Conservation (phyloP, 2,113 vertebrate genomes). For the Xiphias gladius region DNA sequence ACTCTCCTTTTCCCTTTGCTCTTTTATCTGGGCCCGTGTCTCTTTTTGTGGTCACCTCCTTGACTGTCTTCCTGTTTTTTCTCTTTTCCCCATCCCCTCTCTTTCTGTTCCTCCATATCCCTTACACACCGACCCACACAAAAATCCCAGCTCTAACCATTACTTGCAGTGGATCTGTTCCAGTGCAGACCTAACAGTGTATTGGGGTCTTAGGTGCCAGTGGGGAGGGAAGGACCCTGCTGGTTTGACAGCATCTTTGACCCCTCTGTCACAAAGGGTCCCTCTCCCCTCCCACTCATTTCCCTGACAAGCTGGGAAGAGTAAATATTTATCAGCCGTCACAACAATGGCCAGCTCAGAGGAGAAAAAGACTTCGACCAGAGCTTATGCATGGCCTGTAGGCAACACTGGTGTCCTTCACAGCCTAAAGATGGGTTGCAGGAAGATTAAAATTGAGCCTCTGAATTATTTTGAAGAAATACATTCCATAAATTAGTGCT, state of each 20-base stretch:
- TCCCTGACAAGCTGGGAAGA: slow-evolving; percentile 91
- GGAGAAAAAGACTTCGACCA: slow-evolving; percentile 83
- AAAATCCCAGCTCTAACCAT: slow-evolving; percentile 3
- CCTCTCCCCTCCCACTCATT: slow-evolving; percentile 81
- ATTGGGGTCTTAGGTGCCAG: slow-evolving; percentile 68
- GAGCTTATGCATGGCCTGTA: slow-evolving; percentile 66
- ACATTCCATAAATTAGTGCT: background rate
- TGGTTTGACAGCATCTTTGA: slow-evolving; percentile 72
- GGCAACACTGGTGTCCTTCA: slow-evolving; percentile 28
- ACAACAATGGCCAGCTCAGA: slow-evolving; percentile 84
- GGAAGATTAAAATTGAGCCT: slow-evolving; percentile 32
- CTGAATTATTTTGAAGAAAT: background rate
- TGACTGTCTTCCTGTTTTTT: slow-evolving; percentile 28
- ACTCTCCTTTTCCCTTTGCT: slow-evolving; percentile 36
- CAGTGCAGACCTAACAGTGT: slow-evolving; percentile 41
- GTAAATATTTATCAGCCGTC: slow-evolving; percentile 90
- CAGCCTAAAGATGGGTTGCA: slow-evolving; percentile 26
- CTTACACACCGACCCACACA: slow-evolving; percentile 26
- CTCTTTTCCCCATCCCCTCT: slow-evolving; percentile 1
- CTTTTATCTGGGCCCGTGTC: background rate
- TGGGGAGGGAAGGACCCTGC: slow-evolving; percentile 71
- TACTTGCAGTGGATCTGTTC: slow-evolving; percentile 27
- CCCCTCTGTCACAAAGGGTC: slow-evolving; percentile 84
- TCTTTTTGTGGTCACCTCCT: slow-evolving; percentile 36
- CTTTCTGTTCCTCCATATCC: slow-evolving; percentile 1